Evolutionary conservation across 2,797 vertebrate species (phyloP).

Genomic region (Galaxias olidus): DNA sequence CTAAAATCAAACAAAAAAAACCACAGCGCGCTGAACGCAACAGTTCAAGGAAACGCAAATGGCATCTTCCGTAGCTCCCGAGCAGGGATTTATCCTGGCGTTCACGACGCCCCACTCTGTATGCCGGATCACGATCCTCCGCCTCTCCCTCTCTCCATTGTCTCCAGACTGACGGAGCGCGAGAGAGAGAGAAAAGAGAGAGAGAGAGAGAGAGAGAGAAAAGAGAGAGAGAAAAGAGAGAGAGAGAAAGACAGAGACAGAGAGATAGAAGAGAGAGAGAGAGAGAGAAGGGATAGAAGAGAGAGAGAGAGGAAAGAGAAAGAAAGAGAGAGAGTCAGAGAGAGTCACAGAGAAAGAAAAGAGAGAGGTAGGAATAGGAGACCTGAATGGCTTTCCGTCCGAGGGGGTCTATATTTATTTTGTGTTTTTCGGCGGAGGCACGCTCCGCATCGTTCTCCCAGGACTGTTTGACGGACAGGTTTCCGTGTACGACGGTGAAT

Average conservation of each 20-base stretch:
- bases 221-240: slow-evolving; percentile 8
- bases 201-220: slow-evolving; percentile 5
- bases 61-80: slow-evolving; percentile 66
- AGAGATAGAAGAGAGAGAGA: slow-evolving; percentile 1
- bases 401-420: slow-evolving; percentile 45
- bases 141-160: too few relatives aligned
- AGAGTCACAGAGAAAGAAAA: slow-evolving; percentile 7
- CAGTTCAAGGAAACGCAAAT: slow-evolving; percentile 66
- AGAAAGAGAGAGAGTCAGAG: neutral
- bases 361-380: too few relatives aligned
- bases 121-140: slow-evolving; percentile 30
- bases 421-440: slow-evolving; percentile 66
- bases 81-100: slow-evolving; percentile 60
- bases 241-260: slow-evolving; percentile 1
- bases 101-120: slow-evolving; percentile 30
- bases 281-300: slow-evolving; percentile 3
- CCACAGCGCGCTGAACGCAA: slow-evolving; percentile 49
- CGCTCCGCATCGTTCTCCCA: slow-evolving; percentile 46
- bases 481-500: slow-evolving; percentile 68
- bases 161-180: slow-evolving; percentile 52
- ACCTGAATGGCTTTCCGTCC: slow-evolving; percentile 23
- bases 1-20: slow-evolving; percentile 48
- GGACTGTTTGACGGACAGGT: slow-evolving; percentile 73
- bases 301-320: slow-evolving; percentile 10
- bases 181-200: neutral